These are phyloP conservation scores for Chiridota heheva DNA, from an alignment of 35 echinoderm and acorn worm genomes.

Conservation along the genomic window DNA sequence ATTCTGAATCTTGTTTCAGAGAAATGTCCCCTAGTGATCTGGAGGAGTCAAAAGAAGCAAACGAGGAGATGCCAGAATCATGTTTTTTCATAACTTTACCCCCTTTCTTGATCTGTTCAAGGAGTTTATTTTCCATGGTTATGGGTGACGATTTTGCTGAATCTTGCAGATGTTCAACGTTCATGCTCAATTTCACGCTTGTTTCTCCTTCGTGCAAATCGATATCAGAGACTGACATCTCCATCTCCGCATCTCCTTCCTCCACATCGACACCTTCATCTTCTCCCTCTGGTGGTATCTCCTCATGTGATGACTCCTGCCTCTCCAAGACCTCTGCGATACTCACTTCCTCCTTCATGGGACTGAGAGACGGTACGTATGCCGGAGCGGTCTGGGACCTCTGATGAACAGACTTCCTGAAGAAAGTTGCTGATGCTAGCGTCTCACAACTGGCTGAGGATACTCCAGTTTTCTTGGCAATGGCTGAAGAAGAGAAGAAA, in stretches of 20 bases:
- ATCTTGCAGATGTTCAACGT: too few relatives aligned
- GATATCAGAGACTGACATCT: too few relatives aligned
- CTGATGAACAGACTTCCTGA: slow-evolving; percentile 29
- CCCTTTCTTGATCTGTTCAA: neutral
- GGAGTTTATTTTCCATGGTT: too few relatives aligned
- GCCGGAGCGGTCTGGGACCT: neutral
- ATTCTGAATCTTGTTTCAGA: too few relatives aligned
- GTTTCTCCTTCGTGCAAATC: too few relatives aligned
- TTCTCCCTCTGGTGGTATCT: neutral
- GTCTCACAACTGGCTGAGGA: neutral
- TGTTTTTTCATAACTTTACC: too few relatives aligned
- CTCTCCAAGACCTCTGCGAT: neutral
- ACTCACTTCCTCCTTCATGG: slow-evolving; percentile 14
- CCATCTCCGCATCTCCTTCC: too few relatives aligned
- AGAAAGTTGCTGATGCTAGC: slow-evolving; percentile 21
- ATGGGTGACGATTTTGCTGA: too few relatives aligned
- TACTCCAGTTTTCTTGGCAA: slow-evolving; percentile 21
- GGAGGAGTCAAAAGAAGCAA: too few relatives aligned
- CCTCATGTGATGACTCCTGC: neutral
- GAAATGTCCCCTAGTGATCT: too few relatives aligned
- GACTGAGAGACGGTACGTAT: neutral
- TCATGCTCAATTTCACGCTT: too few relatives aligned
- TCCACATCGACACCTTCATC: neutral
- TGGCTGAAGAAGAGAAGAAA: neutral
- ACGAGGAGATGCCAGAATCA: too few relatives aligned